These are phyloP conservation scores for Nudaria mundana DNA, from an alignment of 2,888 invertebrate species.

Conservation along the genomic window DNA sequence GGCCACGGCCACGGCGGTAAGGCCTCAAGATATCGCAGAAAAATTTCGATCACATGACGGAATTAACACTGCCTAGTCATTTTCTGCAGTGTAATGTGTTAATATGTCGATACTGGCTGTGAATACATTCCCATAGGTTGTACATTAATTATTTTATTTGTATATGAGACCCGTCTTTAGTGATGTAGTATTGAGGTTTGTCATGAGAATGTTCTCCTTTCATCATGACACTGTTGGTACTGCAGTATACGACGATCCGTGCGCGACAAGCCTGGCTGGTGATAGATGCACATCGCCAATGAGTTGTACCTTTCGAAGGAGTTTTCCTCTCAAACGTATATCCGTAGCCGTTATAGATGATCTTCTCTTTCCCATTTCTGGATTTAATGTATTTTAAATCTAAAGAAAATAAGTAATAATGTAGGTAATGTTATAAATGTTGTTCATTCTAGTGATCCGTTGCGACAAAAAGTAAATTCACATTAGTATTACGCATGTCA, in stretches of 20 bases:
- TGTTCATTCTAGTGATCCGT: no score
- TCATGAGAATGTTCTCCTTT: slow-evolving; percentile 4
- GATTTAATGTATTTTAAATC: slow-evolving; percentile 2
- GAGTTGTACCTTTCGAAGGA: background rate
- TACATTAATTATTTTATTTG: no score
- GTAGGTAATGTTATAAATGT: no score
- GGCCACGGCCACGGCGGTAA: no score
- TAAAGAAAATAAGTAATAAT: background rate
- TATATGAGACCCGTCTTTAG: slow-evolving; percentile 1
- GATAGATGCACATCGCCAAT: slow-evolving; percentile 13
- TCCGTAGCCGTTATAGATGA: slow-evolving; percentile 3
- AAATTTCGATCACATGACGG: no score
- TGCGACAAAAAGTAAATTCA: no score
- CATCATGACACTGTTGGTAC: background rate
- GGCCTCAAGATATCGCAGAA: no score
- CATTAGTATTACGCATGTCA: no score
- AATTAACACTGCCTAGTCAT: no score
- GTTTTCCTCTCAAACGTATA: slow-evolving; percentile 3
- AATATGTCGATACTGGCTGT: no score
- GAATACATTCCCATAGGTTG: no score
- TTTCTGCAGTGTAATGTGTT: no score
- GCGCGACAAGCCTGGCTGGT: slow-evolving; percentile 5
- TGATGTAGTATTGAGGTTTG: background rate
- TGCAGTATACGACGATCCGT: background rate
- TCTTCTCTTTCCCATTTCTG: slow-evolving; percentile 1